Base-by-base conservation (phyloP, 2,797 vertebrate genomes). In the Eleutherodactylus coqui region DNA sequence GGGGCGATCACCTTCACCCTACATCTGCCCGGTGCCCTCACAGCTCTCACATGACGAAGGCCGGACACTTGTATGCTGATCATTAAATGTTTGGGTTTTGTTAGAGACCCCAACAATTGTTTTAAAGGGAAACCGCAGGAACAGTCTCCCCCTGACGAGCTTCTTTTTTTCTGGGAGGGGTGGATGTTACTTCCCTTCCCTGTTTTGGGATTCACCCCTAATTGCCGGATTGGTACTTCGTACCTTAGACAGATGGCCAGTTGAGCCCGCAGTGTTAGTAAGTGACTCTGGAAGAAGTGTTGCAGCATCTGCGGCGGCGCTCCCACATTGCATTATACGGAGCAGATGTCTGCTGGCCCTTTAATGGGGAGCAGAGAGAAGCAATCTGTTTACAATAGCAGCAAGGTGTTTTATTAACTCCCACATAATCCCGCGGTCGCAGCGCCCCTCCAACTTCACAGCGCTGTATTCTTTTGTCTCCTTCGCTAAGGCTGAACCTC, bases 361-460 rank as follows among this genome's bases (percentile, higher is more conserved):
- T 47, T 85, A 32, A 69, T 82, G 34, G n/a, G 51, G 53, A 32
- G 36, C 73, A 60, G 32, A 67, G 70, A 36, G 55, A 82, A 82
- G 38, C 43, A 82, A 75, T 82, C 70, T 36, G 55, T 82, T 86
- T 86, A 86, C 73, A 86, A 82, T 86, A 83, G 79, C 73, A 58
- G 43, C 19, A 83, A 86, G 80, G 85, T 86, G 80, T 86, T 86
- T 86, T 86, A 86, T 86, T 86, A 83, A 82, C 60, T 70, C 62
- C 43, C 41, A 45, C 41, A 51, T 62, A 78, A 34, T 78, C 72
- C 58, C 51, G 41, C 79, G 32, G 43, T 77, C 51, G 79, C 60
- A 77, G 60, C 41, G 79, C 62, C 36, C 60, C 77, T 81, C 47
- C 0, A 55, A 43, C 53, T 36, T 38, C 75, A 58, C 75, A 55